phyloP scores from a whole-genome alignment of 2,797 vertebrate genomes.

The Cyclopterus lumpus region DNA sequence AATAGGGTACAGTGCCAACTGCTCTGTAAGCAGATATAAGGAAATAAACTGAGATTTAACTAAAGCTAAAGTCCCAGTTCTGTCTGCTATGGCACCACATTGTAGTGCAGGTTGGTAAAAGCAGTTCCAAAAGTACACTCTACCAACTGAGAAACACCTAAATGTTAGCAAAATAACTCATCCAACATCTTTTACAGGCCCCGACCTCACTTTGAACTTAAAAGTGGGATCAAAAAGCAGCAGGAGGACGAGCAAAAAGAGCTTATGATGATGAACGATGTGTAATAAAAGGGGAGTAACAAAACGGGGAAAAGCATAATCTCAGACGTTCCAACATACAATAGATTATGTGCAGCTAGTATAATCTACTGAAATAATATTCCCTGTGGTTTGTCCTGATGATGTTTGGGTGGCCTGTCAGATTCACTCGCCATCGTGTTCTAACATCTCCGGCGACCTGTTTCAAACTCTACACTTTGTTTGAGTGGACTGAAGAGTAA shows the following conservation, averaged over 20 bases:
- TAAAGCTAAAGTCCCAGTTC: not conserved
- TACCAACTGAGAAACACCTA: not conserved
- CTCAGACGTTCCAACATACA: constrained; percentile 6
- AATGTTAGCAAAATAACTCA: not conserved
- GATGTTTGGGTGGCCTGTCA: constrained; percentile 29
- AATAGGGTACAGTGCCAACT: constrained; percentile 7
- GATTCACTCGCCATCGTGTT: constrained; percentile 1
- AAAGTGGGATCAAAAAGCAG: constrained; percentile 24
- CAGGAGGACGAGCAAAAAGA: constrained; percentile 15
- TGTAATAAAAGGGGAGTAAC: constrained; percentile 14
- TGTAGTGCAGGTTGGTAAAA: not conserved
- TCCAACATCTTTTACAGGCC: constrained; percentile 1
- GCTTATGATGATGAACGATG: constrained; percentile 11
- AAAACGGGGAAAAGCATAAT: not conserved
- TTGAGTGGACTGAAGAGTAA: not conserved
- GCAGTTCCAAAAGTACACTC: not conserved
- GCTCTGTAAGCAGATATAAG: constrained; percentile 5
- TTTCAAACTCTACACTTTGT: too few relatives aligned
- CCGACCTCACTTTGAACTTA: constrained; percentile 25
- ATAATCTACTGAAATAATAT: constrained; percentile 34
- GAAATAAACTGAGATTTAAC: not conserved
- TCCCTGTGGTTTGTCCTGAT: constrained; percentile 36
- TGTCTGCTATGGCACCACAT: not conserved
- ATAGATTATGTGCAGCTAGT: constrained; percentile 12
- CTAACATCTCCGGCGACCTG: not conserved